A percentile compares a stretch with the other conserved stretches of the same genome.
These are phyloP conservation scores for Irena cyanogastra DNA, from an alignment of 2,113 vertebrate species.

Conservation along the genomic window DNA sequence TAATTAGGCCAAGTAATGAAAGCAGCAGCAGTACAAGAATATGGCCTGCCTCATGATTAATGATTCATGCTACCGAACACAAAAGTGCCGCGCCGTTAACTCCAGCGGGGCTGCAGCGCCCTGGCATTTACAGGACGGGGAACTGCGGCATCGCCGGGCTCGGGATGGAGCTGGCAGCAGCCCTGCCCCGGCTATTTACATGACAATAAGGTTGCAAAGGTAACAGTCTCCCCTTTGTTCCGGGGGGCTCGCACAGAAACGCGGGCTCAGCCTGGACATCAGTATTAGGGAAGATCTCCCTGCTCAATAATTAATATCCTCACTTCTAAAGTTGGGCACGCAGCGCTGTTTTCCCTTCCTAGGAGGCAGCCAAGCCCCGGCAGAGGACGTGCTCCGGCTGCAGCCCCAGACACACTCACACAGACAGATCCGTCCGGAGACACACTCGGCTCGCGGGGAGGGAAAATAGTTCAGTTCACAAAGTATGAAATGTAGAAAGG, in stretches of 20 bases:
- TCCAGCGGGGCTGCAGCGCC: conserved; percentile 88
- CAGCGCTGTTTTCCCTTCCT: not conserved
- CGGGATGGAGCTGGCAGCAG: conserved; percentile 78
- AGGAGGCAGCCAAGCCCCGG: not conserved
- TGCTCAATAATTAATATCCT: conserved; percentile 52
- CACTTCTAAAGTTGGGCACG: conserved; percentile 33
- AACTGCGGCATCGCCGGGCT: conserved; percentile 81
- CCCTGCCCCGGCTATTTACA: conserved; percentile 69
- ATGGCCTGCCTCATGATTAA: conserved; percentile 99
- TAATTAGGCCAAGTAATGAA: conserved; percentile 99
- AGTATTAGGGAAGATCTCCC: conserved; percentile 5
- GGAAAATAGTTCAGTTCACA: not conserved
- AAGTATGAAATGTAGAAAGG: not conserved
- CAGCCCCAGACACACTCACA: not conserved
- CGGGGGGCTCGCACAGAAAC: conserved; percentile 67
- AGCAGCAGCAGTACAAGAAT: conserved; percentile 99
- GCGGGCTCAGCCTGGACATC: conserved; percentile 49
- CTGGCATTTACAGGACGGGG: conserved; percentile 95
- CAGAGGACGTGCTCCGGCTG: not conserved
- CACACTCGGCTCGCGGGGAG: not conserved
- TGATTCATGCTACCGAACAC: conserved; percentile 99
- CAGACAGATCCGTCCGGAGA: accelerated
- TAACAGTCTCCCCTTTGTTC: conserved; percentile 60
- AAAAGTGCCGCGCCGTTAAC: conserved; percentile 99
- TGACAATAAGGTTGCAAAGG: conserved; percentile 70